Evolutionary conservation across 2,113 vertebrate genomes (phyloP).

Genomic region (Formicarius rufipectus): DNA sequence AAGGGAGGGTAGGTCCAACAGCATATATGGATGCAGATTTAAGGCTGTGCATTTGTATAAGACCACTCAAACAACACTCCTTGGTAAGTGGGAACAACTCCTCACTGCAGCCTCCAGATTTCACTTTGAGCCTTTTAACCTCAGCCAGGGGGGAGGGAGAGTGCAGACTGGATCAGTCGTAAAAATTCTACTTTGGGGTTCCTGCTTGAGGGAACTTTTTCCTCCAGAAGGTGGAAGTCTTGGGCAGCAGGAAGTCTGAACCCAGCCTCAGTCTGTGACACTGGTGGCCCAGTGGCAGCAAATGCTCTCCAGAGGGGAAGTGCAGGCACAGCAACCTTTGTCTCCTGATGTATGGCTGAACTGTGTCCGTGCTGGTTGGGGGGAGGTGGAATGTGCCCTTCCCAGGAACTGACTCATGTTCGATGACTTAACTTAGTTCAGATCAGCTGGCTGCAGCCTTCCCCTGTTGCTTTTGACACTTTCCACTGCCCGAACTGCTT

Average conservation of each 20-base stretch:
- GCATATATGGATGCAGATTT: background rate
- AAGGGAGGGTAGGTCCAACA: accelerated
- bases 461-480: background rate
- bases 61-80: accelerated
- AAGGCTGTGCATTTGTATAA: background rate
- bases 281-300: background rate
- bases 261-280: accelerated
- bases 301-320: accelerated
- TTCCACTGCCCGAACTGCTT: background rate
- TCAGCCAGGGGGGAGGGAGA: background rate
- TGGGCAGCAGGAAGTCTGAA: background rate
- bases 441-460: background rate
- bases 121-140: background rate
- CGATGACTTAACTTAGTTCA: background rate
- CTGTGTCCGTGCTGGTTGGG: background rate
- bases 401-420: background rate
- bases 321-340: accelerated
- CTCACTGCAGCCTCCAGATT: background rate
- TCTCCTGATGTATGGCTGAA: background rate
- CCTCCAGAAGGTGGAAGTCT: background rate
- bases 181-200: background rate
- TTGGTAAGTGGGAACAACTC: background rate
- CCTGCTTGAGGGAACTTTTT: background rate
- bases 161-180: background rate
- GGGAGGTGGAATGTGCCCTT: background rate